Conservation (phyloP, 2,888 invertebrate genomes). For the Sympetrum striolatum region DNA sequence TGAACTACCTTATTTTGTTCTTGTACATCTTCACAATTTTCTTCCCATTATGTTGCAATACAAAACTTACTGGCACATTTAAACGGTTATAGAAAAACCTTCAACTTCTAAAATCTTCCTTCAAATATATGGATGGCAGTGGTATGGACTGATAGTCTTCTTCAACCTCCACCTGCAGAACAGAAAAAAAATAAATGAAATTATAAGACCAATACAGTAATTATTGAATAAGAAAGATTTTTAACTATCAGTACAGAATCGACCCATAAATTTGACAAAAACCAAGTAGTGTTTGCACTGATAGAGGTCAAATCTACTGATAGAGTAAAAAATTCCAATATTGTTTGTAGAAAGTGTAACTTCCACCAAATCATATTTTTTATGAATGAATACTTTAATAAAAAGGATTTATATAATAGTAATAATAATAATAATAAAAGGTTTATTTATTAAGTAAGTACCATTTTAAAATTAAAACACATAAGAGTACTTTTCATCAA, state of each 20-base stretch:
- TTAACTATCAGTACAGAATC: not conserved
- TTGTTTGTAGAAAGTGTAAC: no score
- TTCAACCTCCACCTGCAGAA: constrained; percentile 50
- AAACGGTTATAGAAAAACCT: not conserved
- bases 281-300: not conserved
- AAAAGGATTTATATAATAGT: no score
- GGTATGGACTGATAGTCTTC: constrained; percentile 50
- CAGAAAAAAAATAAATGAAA: constrained; percentile 31
- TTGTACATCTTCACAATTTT: not conserved
- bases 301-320: not conserved
- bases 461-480: no score
- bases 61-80: not conserved
- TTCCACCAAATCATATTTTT: no score
- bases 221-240: not conserved
- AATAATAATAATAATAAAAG: no score
- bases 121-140: constrained; percentile 48
- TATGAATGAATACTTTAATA: no score
- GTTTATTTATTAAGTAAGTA: no score
- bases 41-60: not conserved
- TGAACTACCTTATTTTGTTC: not conserved
- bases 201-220: not conserved
- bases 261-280: not conserved
- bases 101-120: constrained; percentile 33
- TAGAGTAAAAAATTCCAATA: no score
- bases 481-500: no score